These are phyloP conservation scores for Monochamus saltuarius DNA, from an alignment of 1,140 invertebrate genomes.

Conservation along the genomic window DNA sequence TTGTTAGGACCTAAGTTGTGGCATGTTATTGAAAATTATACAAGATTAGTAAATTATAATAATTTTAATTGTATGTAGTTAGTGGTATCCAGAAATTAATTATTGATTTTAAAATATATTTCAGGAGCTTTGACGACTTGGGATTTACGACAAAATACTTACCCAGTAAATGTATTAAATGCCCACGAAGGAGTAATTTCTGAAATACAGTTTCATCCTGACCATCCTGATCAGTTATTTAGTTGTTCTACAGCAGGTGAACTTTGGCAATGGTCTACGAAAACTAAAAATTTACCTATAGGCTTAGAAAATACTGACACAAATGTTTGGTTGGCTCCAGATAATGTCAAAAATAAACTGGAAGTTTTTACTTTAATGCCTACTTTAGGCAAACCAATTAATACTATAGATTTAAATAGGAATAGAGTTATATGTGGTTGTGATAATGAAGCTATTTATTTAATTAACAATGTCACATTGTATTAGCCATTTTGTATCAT, in stretches of 20 bases:
- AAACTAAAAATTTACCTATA: conserved; percentile 29
- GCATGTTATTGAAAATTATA: too few relatives aligned
- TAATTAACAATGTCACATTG: conserved; percentile 63
- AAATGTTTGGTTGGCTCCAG: conserved; percentile 66
- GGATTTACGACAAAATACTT: conserved; percentile 80
- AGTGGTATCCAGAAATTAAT: too few relatives aligned
- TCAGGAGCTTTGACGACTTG: conserved; percentile 75
- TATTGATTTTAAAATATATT: too few relatives aligned
- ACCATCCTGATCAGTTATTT: conserved; percentile 78
- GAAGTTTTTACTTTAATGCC: conserved; percentile 72
- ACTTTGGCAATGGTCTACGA: conserved; percentile 77
- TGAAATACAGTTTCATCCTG: conserved; percentile 82
- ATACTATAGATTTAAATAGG: conserved; percentile 74
- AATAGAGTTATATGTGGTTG: conserved; percentile 73
- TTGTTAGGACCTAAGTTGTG: too few relatives aligned
- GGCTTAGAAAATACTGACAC: conserved; percentile 48
- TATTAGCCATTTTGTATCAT: not conserved
- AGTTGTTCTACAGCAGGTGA: conserved; percentile 78
- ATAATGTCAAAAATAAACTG: conserved; percentile 67
- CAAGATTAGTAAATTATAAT: too few relatives aligned
- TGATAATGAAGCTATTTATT: conserved; percentile 81
- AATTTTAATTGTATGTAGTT: too few relatives aligned
- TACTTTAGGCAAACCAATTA: conserved; percentile 71
- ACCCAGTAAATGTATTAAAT: conserved; percentile 76
- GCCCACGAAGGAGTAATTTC: conserved; percentile 75